Evolutionary conservation across 1,140 invertebrate species (phyloP).

Genomic region (Plodia interpunctella): DNA sequence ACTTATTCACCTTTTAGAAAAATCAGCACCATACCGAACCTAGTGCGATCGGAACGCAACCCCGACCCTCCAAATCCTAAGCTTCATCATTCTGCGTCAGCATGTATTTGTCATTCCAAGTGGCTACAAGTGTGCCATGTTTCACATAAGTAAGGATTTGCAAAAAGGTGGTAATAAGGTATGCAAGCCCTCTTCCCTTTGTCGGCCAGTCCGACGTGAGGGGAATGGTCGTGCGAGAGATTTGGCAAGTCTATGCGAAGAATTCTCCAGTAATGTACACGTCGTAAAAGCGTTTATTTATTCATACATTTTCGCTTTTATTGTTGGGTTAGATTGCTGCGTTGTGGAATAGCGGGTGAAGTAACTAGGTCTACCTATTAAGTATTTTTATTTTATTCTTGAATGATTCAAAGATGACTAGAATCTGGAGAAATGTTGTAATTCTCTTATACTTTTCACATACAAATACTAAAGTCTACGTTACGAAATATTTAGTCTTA

Average conservation of each 20-base stretch:
- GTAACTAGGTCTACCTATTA: not conserved
- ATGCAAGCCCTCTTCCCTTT: conserved; percentile 74
- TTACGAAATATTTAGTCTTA: no score
- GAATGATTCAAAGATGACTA: no score
- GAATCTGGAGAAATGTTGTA: no score
- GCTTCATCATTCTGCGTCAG: conserved; percentile 30
- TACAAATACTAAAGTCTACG: no score
- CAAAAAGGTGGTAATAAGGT: conserved; percentile 73
- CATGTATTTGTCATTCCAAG: conserved; percentile 64
- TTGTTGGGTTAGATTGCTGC: not conserved
- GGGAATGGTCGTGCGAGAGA: conserved; percentile 58
- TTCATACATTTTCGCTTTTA: conserved; percentile 38
- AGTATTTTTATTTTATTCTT: no score
- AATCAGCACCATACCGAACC: not conserved
- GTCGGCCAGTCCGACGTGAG: conserved; percentile 74
- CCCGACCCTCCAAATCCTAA: conserved; percentile 9
- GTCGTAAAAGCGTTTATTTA: conserved; percentile 53
- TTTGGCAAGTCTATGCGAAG: conserved; percentile 53
- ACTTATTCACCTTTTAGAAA: no score
- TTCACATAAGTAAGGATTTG: conserved; percentile 69
- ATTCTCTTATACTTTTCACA: no score
- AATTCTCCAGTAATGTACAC: conserved; percentile 49
- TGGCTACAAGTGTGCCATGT: conserved; percentile 55
- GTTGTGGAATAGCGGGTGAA: not conserved
- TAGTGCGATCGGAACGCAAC: not conserved